Conservation (phyloP, 1,140 invertebrate species). For the Agrypnia vestita region DNA sequence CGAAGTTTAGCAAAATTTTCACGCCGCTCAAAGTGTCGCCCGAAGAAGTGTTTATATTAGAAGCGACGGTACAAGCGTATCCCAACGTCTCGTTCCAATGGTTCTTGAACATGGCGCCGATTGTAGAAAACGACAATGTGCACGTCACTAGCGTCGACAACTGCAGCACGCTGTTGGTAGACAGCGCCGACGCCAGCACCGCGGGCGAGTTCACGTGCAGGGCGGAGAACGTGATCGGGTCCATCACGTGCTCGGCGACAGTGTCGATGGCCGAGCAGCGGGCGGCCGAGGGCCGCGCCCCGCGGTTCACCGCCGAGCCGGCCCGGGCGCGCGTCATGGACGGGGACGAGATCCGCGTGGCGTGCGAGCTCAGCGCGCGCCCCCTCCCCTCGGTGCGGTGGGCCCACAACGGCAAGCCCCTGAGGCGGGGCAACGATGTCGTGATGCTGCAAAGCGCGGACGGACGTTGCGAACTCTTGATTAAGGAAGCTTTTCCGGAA, state of each 20-base stretch:
- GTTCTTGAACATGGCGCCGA: constrained; percentile 82
- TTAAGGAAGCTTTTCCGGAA: constrained; percentile 95
- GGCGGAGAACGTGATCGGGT: constrained; percentile 91
- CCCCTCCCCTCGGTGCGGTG: constrained; percentile 88
- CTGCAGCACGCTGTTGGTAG: constrained; percentile 85
- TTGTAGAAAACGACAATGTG: constrained; percentile 76
- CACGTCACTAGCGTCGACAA: constrained; percentile 85
- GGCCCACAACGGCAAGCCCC: constrained; percentile 83
- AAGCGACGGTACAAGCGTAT: constrained; percentile 83
- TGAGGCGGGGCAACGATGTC: constrained; percentile 87
- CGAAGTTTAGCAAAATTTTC: constrained; percentile 82
- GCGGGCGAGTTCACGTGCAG: constrained; percentile 88
- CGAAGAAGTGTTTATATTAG: constrained; percentile 86
- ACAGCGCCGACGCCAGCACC: constrained; percentile 81
- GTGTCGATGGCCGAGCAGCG: constrained; percentile 80
- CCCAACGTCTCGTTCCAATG: constrained; percentile 90
- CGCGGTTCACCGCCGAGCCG: constrained; percentile 83
- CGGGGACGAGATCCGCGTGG: constrained; percentile 88
- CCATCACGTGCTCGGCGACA: constrained; percentile 86
- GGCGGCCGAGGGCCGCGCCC: constrained; percentile 77
- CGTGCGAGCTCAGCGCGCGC: constrained; percentile 83
- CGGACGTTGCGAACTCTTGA: constrained; percentile 87
- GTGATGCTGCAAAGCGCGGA: constrained; percentile 83
- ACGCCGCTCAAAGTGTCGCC: constrained; percentile 80
- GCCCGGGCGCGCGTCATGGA: constrained; percentile 90